Base-by-base conservation (phyloP, 2,888 invertebrate species). In the Carabus problematicus region DNA sequence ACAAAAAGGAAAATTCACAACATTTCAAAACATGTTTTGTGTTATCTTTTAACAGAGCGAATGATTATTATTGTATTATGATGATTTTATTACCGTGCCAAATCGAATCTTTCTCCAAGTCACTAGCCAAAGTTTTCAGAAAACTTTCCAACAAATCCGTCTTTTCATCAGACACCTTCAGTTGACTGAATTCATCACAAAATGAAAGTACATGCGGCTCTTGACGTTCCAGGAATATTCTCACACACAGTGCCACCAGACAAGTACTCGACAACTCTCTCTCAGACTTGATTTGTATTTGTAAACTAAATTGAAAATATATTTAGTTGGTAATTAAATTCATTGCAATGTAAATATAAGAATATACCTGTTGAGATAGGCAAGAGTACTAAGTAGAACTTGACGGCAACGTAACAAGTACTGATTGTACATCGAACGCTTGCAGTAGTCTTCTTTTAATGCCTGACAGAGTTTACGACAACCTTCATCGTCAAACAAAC, bases 151-250 rank as follows among this genome's bases (percentile, higher is more conserved):
- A 89, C 74, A 94, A 85, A 81, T 95, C 92, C 73, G 93, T 93
- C 81, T 95, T 96, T 83, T 97, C 97, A 78, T 98, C 97, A 72
- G 95, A 90, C 29, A 94, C 85, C 1, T 87, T 89, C 0, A 94
- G 86, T 19, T 89, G 86, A 70, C 91, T 88, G 81, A 98, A 95
- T 76, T 95, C 92, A 39, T 87, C 84, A 68, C 91, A 91, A 76
- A 97, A 95, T 75, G 87, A 86, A 71, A 89, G 84, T 74, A 96
- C 85, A 56, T 89, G 85, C 55, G 86, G 80, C 77, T 93, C 94
- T 66, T 92, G 86, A 69, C 90, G 90, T 71, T 94, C 92, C 58
- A 95, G 85, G 78, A 95, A 95, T 71, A 93, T 86, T 54, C 91
- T 86, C 3, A 92, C 91, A 80, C 94, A 92, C 58, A 91, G 87